These are phyloP conservation scores for Calidris pugnax DNA, from an alignment of 2,113 vertebrate species.

Conservation along the genomic window DNA sequence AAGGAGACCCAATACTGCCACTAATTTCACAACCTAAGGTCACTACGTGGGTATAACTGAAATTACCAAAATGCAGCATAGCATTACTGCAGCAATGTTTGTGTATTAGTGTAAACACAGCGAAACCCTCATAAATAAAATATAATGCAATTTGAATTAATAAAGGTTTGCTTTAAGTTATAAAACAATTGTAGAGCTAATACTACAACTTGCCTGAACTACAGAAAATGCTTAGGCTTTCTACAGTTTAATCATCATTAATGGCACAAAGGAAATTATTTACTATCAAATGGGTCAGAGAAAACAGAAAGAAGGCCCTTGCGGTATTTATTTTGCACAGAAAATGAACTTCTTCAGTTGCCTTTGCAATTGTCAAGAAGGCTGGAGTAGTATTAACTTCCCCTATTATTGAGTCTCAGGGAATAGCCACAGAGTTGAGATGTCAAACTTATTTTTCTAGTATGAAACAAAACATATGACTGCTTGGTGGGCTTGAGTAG, in stretches of 20 bases:
- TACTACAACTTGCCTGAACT: not conserved
- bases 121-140: not conserved
- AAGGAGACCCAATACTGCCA: not conserved
- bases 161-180: not conserved
- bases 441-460: not conserved
- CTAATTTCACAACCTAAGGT: not conserved
- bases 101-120: not conserved
- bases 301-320: not conserved
- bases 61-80: not conserved
- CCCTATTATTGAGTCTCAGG: not conserved
- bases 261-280: not conserved
- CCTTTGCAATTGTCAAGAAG: not conserved
- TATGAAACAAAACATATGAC: not conserved
- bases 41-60: not conserved
- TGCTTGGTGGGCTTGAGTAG: not conserved
- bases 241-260: not conserved
- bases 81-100: not conserved
- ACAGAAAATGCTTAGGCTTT: not conserved
- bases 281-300: not conserved
- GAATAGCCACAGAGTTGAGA: not conserved
- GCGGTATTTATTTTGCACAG: not conserved
- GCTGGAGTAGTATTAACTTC: not conserved
- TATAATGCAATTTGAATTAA: not conserved
- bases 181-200: not conserved
- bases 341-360: not conserved